Conservation (phyloP, 2,888 invertebrate species). For the Sicus ferrugineus region DNA sequence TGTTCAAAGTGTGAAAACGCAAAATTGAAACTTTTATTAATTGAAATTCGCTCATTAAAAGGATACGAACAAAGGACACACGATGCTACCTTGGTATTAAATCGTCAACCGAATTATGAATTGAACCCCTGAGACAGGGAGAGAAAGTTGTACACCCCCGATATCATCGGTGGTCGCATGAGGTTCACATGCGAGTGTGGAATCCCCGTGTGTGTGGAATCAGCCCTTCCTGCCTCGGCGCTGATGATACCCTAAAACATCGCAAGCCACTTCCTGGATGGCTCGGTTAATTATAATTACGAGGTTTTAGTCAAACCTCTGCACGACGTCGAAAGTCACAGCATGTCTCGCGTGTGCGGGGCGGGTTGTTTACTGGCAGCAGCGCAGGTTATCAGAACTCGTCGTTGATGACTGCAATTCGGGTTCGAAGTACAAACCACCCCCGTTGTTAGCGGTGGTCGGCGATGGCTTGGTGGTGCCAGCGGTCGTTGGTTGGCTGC, state of each 20-base stretch:
- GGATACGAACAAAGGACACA: constrained; percentile 6
- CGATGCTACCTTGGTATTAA: constrained; percentile 33
- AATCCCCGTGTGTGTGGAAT: background rate
- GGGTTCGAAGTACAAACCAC: constrained; percentile 49
- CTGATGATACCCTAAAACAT: constrained; percentile 5
- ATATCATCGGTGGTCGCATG: background rate
- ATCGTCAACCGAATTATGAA: constrained; percentile 56
- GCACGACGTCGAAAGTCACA: constrained; percentile 20
- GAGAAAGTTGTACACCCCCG: background rate
- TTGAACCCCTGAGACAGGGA: constrained; percentile 50
- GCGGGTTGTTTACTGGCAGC: constrained; percentile 13
- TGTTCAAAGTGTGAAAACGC: constrained; percentile 42
- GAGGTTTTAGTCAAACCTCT: constrained; percentile 44
- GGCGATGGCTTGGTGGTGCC: background rate
- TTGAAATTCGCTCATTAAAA: constrained; percentile 25
- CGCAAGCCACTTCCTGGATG: constrained; percentile 16
- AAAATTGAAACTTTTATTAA: constrained; percentile 36
- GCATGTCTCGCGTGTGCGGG: background rate
- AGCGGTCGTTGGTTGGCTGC: constrained; percentile 17
- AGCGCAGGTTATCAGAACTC: constrained; percentile 25
- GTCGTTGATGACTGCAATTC: constrained; percentile 58
- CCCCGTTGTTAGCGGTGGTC: constrained; percentile 32
- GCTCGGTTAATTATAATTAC: constrained; percentile 60
- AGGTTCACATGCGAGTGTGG: constrained; percentile 9
- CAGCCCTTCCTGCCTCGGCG: background rate